Evolutionary conservation across 2,888 invertebrate genomes (phyloP).

Genomic region (Alcis repandata): DNA sequence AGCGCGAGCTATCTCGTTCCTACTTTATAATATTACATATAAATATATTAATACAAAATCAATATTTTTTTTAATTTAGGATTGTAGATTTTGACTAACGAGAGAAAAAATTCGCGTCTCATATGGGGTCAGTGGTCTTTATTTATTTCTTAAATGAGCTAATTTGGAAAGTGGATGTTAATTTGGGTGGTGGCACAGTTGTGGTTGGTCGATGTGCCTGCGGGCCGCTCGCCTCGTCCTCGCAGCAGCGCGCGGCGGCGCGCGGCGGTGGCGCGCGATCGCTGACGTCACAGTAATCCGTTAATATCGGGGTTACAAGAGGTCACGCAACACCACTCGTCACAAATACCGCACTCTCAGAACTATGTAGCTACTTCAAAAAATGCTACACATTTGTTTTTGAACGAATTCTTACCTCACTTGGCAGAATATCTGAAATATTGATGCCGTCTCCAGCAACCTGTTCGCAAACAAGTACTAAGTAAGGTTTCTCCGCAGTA

Average conservation of each 20-base stretch:
- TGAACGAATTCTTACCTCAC: neutral
- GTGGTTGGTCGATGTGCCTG: neutral
- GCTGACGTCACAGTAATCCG: conserved; percentile 28
- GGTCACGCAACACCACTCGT: conserved; percentile 22
- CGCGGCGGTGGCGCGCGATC: conserved; percentile 17
- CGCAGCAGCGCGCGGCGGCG: conserved; percentile 4
- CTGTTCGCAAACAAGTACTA: neutral
- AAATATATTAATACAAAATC: no score
- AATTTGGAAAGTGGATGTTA: neutral
- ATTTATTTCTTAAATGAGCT: neutral
- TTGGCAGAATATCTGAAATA: neutral
- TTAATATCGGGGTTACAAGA: conserved; percentile 29
- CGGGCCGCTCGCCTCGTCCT: neutral
- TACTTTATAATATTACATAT: no score
- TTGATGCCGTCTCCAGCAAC: no score
- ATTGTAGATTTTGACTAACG: no score
- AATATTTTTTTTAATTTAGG: no score
- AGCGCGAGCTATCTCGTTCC: no score
- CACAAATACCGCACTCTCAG: conserved; percentile 1
- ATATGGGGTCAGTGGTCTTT: neutral
- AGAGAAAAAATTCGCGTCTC: no score
- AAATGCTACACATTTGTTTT: neutral
- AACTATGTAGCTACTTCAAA: neutral
- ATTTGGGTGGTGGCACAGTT: neutral
- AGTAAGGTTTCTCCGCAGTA: neutral